Conservation (phyloP, 2,888 invertebrate genomes). For the Elaeidobius kamerunicus region DNA sequence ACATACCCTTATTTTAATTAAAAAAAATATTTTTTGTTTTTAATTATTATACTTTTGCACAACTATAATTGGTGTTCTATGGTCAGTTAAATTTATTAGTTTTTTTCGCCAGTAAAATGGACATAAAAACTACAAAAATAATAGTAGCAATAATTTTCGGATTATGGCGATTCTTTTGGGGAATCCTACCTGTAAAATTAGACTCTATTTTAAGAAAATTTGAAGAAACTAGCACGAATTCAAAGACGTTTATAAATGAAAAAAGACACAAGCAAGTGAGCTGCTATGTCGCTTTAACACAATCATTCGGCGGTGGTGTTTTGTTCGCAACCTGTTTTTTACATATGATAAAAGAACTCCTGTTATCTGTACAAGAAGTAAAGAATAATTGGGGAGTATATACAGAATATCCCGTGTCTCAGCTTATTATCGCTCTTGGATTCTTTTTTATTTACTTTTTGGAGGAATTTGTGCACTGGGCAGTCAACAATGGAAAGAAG, state of each 20-base stretch:
- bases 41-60: too few species aligned
- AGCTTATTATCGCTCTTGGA: constrained; percentile 53
- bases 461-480: constrained; percentile 52
- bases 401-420: constrained; percentile 50
- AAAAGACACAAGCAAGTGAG: constrained; percentile 43
- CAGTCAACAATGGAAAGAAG: constrained; percentile 37
- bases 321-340: constrained; percentile 57
- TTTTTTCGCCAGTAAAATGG: too few species aligned
- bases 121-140: constrained; percentile 47
- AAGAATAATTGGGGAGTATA: constrained; percentile 40
- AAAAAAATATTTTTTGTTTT: too few species aligned
- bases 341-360: constrained; percentile 57
- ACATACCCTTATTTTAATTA: too few species aligned
- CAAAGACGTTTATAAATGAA: constrained; percentile 38
- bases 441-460: constrained; percentile 56
- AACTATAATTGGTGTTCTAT: too few species aligned
- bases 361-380: constrained; percentile 48
- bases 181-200: constrained; percentile 53
- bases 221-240: constrained; percentile 38
- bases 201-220: constrained; percentile 46
- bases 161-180: constrained; percentile 51
- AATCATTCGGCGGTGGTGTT: constrained; percentile 56
- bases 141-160: constrained; percentile 52
- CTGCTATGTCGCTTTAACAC: constrained; percentile 46
- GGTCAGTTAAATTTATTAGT: too few species aligned